Evolutionary conservation across 2,113 vertebrate genomes (phyloP), one percentile per base, ranked within the genome.

Genomic region (Erythrocebus patas): DNA sequence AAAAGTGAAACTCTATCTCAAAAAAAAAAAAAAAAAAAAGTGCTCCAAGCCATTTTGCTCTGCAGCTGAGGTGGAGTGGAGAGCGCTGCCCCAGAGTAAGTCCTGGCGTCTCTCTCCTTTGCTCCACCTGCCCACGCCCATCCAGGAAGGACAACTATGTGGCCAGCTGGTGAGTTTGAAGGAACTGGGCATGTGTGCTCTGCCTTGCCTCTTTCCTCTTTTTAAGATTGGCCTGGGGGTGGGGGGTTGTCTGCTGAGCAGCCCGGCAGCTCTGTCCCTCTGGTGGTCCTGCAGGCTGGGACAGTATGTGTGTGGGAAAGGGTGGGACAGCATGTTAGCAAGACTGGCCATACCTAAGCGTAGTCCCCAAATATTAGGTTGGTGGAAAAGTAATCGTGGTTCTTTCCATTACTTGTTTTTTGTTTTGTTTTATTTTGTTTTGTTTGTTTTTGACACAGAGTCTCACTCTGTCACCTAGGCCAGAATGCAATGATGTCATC

Each of bases 71-170:
- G 48, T 13, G 27, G 61, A 64, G 61, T 16, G 48, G 40, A 40
- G 70, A 45, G 14, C 1, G 12, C 48, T 22, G 32, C 2, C 14
- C 5, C 7, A 1, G 59, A 14, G 75, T 2, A 3, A 6, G 52
- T 22, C 18, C 6, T 2, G 14, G 64, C 70, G 30, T 8, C n/a
- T 27, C n/a, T 20, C 6, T 0, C 9, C 32, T 64, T 81, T 52
- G 22, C 1, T 55, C 23, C 1, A 1, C 43, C 23, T 20, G 1
- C 64, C 57, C 50, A 2, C 0, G 2, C 72, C 61, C 23, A 27
- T 64, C 8, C 6, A 25, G 27, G n/a, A 23, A 43, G 59, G 52
- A 20, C 0, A 38, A 1, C 16, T n/a, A 13, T 12, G 45, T 17
- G 17, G 30, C 23, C 43, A 27, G 20, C 25, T 32, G 57, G 81